Conservation (phyloP, 2,113 vertebrate species). For the Geococcyx californianus region DNA sequence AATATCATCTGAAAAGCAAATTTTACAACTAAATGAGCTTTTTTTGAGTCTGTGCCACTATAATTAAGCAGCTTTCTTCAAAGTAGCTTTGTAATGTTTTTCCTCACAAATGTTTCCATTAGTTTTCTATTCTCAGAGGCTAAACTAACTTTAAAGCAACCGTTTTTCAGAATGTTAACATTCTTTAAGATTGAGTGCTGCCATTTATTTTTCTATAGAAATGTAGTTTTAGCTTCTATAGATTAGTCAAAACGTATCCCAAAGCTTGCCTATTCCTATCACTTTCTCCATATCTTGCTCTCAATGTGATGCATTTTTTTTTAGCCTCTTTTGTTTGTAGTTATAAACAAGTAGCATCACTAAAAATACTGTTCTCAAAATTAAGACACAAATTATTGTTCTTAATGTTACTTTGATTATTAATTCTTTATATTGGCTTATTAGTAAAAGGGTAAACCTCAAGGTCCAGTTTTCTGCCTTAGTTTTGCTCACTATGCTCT, state of each 20-base stretch:
- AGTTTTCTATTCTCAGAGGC: slow-evolving; percentile 53
- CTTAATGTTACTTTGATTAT: not conserved
- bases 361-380: not conserved
- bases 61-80: slow-evolving; percentile 66
- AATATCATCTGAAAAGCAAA: slow-evolving; percentile 63
- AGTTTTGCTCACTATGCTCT: not conserved
- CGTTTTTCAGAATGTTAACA: not conserved
- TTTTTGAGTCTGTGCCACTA: slow-evolving; percentile 45
- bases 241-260: slow-evolving; percentile 15
- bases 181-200: not conserved
- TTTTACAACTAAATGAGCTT: slow-evolving; percentile 52
- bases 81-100: slow-evolving; percentile 62
- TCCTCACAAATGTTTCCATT: slow-evolving; percentile 36
- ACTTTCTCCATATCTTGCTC: not conserved
- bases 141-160: slow-evolving; percentile 50
- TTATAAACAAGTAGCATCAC: not conserved
- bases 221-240: not conserved
- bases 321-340: not conserved
- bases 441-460: not conserved
- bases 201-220: slow-evolving; percentile 10
- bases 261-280: not conserved
- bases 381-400: not conserved
- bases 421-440: not conserved
- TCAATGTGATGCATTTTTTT: not conserved
- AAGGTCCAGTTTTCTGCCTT: not conserved